Percentiles rank a stretch among this genome's conserved stretches.
Conservation (phyloP, 2,888 invertebrate species). For the Ametastegia equiseti region DNA sequence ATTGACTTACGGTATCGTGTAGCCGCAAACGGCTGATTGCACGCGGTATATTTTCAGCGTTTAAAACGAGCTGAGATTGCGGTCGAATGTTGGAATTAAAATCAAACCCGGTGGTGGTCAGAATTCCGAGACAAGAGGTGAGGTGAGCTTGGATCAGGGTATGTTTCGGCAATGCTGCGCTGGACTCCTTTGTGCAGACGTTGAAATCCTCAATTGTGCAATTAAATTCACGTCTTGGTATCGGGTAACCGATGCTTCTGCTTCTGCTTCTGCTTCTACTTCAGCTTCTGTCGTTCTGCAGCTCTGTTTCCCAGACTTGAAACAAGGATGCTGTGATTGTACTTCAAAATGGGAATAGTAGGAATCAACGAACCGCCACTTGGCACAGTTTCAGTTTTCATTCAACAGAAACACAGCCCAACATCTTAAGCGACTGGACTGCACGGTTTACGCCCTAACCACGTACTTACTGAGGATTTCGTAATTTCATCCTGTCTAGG, state of each 20-base stretch:
- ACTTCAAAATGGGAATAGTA: background rate
- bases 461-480: conserved; percentile 7
- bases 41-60: background rate
- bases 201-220: conserved; percentile 12
- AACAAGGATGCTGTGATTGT: background rate
- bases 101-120: background rate
- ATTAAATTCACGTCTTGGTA: conserved; percentile 6
- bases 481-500: conserved; percentile 23
- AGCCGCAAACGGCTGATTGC: background rate
- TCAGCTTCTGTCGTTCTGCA: background rate
- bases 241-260: background rate
- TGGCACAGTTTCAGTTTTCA: conserved; percentile 38
- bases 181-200: background rate
- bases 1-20: background rate
- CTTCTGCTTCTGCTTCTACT: background rate
- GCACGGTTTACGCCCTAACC: conserved; percentile 17
- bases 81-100: conserved; percentile 14
- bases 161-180: too few species aligned
- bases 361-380: conserved; percentile 16
- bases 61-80: conserved; percentile 19
- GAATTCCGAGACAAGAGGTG: background rate
- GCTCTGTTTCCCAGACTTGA: too few species aligned
- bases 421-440: too few species aligned
- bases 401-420: conserved; percentile 19
- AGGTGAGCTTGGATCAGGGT: too few species aligned